Base-by-base conservation (phyloP, 2,888 invertebrate species). In the Limnephilus auricula region DNA sequence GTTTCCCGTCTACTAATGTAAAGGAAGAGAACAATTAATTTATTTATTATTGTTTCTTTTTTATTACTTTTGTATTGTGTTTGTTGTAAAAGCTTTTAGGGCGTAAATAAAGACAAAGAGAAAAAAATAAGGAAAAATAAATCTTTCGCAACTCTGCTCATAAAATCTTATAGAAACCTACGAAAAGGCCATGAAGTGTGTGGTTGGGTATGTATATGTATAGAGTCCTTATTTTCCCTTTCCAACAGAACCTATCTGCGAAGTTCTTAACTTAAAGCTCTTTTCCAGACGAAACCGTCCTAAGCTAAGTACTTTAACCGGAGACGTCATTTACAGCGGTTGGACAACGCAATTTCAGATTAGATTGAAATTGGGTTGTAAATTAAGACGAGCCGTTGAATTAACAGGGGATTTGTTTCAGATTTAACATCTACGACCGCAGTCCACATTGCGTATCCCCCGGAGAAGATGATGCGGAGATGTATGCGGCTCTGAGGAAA, bases 351-450 rank as follows among this genome's bases (percentile, higher is more conserved):
- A 65, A 65, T 65, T 65, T 65, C 18, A 65, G 50, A 65, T 65
- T 65, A 65, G 50, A 65, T 65, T 65, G 50, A 65, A 65, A 65
- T 65, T 65, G 50, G 50, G 15, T 65, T 65, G 50, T 65, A 65
- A 65, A 65, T 65, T 65, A 65, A 65, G 50, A 65, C 50, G 50
- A 65, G 18, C 50, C 25, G 18, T 65, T 25, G 50, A 18, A 6
- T 65, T 65, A 65, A 65, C 50, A 15, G 50, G 50, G 50, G 50
- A 65, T 65, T 65, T 65, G 50, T 93, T 93, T 65, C 94, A 97
- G 97, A 93, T 98, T 97, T 94, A 98, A 98, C 94, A 96, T 97
- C 0, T 97, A 97, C 94, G 98, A 98, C 94, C 96, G 98, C 4
- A 96, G 97, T 0, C 95, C 97, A 0, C 83, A 91, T 83, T 88